These are phyloP conservation scores for Laticauda laticaudata DNA, from an alignment of 2,113 vertebrate species.

Conservation along the genomic window DNA sequence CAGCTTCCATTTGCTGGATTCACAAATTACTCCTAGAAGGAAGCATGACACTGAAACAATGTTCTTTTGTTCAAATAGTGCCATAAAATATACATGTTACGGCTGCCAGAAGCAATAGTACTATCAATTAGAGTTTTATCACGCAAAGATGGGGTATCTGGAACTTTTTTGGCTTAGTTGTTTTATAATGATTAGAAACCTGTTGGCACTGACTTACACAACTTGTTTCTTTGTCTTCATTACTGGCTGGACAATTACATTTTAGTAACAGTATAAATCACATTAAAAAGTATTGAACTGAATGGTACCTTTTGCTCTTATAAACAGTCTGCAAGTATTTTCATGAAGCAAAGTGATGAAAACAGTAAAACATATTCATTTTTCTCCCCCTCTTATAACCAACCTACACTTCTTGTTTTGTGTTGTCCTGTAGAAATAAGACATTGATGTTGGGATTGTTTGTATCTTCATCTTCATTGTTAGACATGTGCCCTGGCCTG, in stretches of 20 bases:
- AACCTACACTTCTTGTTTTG: not conserved
- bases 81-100: not conserved
- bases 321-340: not conserved
- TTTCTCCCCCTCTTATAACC: not conserved
- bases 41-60: not conserved
- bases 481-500: not conserved
- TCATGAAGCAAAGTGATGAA: not conserved
- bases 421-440: not conserved
- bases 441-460: not conserved
- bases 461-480: not conserved
- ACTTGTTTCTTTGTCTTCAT: not conserved
- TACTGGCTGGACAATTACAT: not conserved
- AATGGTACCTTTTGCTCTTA: not conserved
- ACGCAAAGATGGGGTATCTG: not conserved
- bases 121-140: not conserved
- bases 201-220: not conserved
- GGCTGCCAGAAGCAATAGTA: not conserved
- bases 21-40: not conserved
- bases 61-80: not conserved
- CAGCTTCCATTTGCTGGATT: not conserved
- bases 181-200: not conserved
- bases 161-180: not conserved
- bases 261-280: not conserved
- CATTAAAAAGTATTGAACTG: not conserved
- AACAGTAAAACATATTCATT: not conserved